Conservation (phyloP, 1,140 invertebrate genomes). For the Arion vulgaris region DNA sequence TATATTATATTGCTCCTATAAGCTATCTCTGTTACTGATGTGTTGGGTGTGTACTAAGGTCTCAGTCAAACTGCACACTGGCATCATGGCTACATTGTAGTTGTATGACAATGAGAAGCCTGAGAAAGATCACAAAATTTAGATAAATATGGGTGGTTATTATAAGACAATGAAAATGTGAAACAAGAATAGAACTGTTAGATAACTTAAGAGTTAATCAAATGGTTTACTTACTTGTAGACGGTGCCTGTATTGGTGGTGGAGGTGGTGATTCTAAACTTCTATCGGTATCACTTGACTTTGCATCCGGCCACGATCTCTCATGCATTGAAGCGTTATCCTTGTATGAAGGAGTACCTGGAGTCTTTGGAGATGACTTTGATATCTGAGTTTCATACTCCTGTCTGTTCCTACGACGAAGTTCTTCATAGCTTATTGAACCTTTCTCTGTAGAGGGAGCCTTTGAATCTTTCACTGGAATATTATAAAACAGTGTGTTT, state of each 20-base stretch:
- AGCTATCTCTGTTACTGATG: no score
- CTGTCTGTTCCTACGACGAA: slow-evolving; percentile 29
- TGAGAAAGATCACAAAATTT: no score
- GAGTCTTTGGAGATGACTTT: background rate
- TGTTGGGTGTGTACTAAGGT: no score
- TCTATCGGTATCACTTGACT: background rate
- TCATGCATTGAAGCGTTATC: slow-evolving; percentile 17
- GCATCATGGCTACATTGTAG: no score
- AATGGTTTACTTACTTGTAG: slow-evolving; percentile 25
- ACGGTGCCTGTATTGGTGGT: slow-evolving; percentile 17
- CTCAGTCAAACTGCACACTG: no score
- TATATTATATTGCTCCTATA: no score
- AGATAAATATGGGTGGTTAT: no score
- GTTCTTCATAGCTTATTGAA: slow-evolving; percentile 30
- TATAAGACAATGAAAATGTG: no score
- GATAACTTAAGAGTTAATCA: no score
- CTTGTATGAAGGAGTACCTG: slow-evolving; percentile 17
- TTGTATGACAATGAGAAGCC: no score
- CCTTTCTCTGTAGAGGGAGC: slow-evolving; percentile 11
- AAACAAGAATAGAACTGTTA: no score
- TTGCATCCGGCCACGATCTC: slow-evolving; percentile 23
- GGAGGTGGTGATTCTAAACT: background rate
- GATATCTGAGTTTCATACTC: slow-evolving; percentile 32
- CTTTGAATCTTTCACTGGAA: slow-evolving; percentile 23
- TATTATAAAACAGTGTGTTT: background rate